phyloP scores from a whole-genome alignment of 2,888 invertebrate species.

The Diploptera punctata region DNA sequence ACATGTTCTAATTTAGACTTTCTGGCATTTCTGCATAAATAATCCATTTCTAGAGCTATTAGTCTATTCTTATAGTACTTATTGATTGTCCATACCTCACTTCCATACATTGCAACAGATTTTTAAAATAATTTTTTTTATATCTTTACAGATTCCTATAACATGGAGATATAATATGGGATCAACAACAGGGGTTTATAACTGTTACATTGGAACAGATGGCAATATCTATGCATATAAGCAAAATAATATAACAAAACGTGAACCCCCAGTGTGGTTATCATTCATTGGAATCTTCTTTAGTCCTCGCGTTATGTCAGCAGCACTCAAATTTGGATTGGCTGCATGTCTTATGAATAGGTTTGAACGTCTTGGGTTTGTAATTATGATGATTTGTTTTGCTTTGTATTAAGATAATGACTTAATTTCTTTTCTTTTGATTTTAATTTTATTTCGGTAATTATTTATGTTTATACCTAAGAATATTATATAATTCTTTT shows the following conservation, averaged over 20 bases:
- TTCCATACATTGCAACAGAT: no score
- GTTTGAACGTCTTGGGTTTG: constrained; percentile 52
- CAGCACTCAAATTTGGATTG: constrained; percentile 52
- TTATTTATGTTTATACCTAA: neutral
- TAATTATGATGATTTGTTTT: constrained; percentile 51
- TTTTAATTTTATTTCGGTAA: neutral
- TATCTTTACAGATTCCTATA: neutral
- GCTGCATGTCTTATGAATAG: constrained; percentile 53
- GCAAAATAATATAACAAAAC: neutral
- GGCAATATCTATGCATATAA: neutral
- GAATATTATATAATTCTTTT: neutral
- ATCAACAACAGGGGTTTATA: neutral
- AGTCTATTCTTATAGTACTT: no score
- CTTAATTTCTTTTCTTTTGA: neutral
- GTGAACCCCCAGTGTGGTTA: constrained; percentile 47
- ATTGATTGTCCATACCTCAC: no score
- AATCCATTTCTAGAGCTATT: no score
- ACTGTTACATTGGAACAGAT: neutral
- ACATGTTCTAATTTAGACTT: no score
- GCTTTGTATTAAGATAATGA: constrained; percentile 46
- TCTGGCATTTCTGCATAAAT: no score
- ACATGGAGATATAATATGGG: neutral
- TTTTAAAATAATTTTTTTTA: no score
- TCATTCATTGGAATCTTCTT: constrained; percentile 53
- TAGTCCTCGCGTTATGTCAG: constrained; percentile 52